A percentile compares a stretch with the other conserved stretches of the same genome.
phyloP scores from a whole-genome alignment of 2,888 invertebrate species.

The Nephrotoma flavescens region DNA sequence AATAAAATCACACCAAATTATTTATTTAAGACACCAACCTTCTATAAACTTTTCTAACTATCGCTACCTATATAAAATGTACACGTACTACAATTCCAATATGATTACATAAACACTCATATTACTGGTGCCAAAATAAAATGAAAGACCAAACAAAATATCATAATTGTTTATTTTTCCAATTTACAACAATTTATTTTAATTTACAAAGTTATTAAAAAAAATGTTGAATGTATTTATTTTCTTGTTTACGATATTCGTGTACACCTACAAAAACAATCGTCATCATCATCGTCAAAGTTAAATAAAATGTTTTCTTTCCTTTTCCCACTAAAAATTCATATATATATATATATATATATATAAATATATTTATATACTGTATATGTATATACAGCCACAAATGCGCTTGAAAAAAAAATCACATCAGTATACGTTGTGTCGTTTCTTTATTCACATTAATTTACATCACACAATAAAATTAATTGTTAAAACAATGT shows the following conservation, averaged over 20 bases:
- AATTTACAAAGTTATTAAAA: neutral
- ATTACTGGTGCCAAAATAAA: neutral
- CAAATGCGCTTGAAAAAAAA: neutral
- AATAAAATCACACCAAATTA: neutral
- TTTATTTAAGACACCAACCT: neutral
- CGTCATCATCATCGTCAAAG: neutral
- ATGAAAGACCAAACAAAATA: neutral
- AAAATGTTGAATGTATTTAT: neutral
- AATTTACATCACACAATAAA: neutral
- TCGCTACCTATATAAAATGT: neutral
- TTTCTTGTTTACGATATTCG: neutral
- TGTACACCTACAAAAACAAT: neutral
- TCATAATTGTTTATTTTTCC: neutral
- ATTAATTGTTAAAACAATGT: neutral
- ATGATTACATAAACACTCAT: neutral
- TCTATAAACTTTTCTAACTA: neutral
- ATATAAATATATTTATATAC: neutral
- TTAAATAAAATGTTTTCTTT: neutral
- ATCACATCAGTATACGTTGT: neutral
- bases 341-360: neutral
- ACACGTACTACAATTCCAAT: neutral
- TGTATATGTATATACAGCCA: neutral
- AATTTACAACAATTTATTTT: neutral
- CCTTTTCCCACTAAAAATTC: neutral
- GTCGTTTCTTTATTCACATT: neutral